Base-by-base conservation (phyloP, 92 coral and sea anemone genomes). In the Porites divaricata region DNA sequence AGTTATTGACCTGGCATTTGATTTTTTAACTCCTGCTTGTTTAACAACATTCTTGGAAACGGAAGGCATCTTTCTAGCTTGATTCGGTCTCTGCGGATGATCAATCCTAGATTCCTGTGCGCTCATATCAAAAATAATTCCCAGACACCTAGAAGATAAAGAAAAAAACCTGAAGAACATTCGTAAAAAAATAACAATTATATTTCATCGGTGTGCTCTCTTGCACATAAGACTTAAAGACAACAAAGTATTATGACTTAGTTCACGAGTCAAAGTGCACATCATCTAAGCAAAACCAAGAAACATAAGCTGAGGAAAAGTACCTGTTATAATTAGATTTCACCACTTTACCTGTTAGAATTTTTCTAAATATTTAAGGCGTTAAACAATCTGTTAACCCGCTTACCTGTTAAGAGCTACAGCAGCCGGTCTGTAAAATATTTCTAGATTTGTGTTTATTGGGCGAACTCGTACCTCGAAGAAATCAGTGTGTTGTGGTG, bases 181-280 rank as follows among this genome's bases (percentile, higher is more conserved):
- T 61, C 59, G 70, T 61, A 49, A 71, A 35, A 82, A 82, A 73
- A 72, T 72, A 82, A 82, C 86, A 82, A 82, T 24, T 23, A 8
- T 21, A 9, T 57, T 2, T 12, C 35, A 1, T 59, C 25, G 78
- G 48, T 24, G 17, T 6, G 51, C 15, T 72, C 24, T 6, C 68
- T 21, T 48, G 16, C 25, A 72, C 1, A 6, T 41, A 2, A 1
- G 25, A 56, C 54, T 2, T 17, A 56, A 56, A 21, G 15, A 57
- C 50, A 68, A 54, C 72, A 22, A 17, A 14, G 57, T 28, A 6
- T 69, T 5, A 20, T 69, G n/a, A 54, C 35, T 56, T 35, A 35
- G 45, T 35, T 24, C 48, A 12, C 8, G 17, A 26, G 9, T 20
- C 69, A 6, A 54, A 56, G 12, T 48, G 77, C 67, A 51, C 64